These are phyloP conservation scores for Drosophila lacteicornis DNA, from an alignment of 1,140 invertebrate species.

Conservation along the genomic window DNA sequence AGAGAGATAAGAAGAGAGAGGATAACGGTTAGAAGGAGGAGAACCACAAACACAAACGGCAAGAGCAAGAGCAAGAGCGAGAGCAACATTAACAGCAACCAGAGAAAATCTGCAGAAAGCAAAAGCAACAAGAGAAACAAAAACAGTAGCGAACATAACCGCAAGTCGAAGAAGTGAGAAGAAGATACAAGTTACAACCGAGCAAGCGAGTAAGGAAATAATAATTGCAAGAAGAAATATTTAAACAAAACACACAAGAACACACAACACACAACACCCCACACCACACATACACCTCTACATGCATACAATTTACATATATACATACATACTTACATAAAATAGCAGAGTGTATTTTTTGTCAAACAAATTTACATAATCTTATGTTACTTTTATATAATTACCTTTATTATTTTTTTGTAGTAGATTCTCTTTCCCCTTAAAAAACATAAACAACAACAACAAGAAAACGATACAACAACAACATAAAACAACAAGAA, in stretches of 20 bases:
- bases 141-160: slow-evolving; percentile 29
- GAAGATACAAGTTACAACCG: slow-evolving; percentile 6
- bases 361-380: slow-evolving; percentile 80
- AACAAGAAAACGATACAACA: slow-evolving; percentile 10
- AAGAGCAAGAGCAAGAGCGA: slow-evolving; percentile 6
- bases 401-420: slow-evolving; percentile 49
- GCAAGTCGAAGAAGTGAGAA: slow-evolving; percentile 8
- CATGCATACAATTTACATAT: slow-evolving; percentile 49
- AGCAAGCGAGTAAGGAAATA: slow-evolving; percentile 43
- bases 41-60: slow-evolving; percentile 1
- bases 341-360: slow-evolving; percentile 80
- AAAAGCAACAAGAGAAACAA: slow-evolving; percentile 2
- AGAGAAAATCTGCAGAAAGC: slow-evolving; percentile 7
- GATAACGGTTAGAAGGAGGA: background rate
- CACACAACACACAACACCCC: slow-evolving; percentile 36
- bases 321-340: slow-evolving; percentile 62
- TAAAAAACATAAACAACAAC: slow-evolving; percentile 13
- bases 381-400: slow-evolving; percentile 55
- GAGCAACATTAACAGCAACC: slow-evolving; percentile 1
- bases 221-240: slow-evolving; percentile 39
- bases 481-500: slow-evolving; percentile 6
- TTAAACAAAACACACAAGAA: slow-evolving; percentile 35
- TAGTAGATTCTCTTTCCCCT: slow-evolving; percentile 48
- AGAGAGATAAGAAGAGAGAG: no score
- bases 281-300: slow-evolving; percentile 30